These are phyloP conservation scores for Dynastes grantii DNA, from an alignment of 2,888 invertebrate genomes.

Conservation along the genomic window DNA sequence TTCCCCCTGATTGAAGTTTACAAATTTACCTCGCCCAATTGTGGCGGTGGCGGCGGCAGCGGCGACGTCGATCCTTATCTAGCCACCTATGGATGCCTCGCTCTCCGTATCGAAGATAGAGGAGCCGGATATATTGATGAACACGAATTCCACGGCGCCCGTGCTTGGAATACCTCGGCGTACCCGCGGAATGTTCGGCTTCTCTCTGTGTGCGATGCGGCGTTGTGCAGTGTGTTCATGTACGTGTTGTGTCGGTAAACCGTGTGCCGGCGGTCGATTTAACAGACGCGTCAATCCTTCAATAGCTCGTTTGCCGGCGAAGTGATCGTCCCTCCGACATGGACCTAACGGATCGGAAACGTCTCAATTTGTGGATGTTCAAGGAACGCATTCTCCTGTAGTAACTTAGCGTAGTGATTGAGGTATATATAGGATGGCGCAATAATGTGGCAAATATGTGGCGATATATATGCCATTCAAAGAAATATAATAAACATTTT, in stretches of 20 bases:
- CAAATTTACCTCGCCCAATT: conserved; percentile 8
- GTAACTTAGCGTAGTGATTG: no score
- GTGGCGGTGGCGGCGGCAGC: neutral
- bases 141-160: conserved; percentile 25
- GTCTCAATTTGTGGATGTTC: conserved; percentile 23
- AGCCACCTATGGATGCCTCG: neutral
- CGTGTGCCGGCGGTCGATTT: conserved; percentile 12
- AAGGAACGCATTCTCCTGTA: neutral
- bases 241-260: neutral
- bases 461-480: no score
- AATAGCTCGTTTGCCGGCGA: conserved; percentile 10
- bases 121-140: conserved; percentile 25
- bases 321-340: neutral
- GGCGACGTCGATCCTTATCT: neutral
- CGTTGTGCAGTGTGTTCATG: neutral
- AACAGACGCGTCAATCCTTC: conserved; percentile 22
- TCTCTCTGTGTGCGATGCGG: neutral
- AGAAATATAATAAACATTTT: no score
- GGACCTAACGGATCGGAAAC: conserved; percentile 25
- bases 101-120: neutral
- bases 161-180: conserved; percentile 27
- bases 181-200: conserved; percentile 21
- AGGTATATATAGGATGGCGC: no score
- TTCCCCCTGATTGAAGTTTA: conserved; percentile 13
- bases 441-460: no score